Conservation (phyloP, 2,888 invertebrate genomes). For the Brachyopa scutellaris region DNA sequence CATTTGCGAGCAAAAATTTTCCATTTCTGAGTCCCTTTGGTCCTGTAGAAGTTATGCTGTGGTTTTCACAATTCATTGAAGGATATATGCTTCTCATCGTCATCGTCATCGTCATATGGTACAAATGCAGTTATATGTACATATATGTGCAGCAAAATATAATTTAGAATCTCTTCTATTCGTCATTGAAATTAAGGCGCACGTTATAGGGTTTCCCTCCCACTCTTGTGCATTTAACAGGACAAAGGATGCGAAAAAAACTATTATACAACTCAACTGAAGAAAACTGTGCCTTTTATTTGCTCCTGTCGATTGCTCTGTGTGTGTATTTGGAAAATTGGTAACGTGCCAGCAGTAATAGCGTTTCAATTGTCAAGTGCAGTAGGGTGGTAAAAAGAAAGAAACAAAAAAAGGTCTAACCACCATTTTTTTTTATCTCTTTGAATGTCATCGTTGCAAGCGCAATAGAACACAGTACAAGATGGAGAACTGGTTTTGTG, state of each 20-base stretch:
- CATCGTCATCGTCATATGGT: neutral
- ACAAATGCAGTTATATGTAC: neutral
- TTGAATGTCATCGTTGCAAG: conserved; percentile 8
- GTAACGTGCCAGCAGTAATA: conserved; percentile 66
- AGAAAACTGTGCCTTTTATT: conserved; percentile 22
- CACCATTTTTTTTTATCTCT: neutral
- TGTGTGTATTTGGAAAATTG: conserved; percentile 31
- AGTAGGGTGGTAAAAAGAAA: neutral
- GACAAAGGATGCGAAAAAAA: conserved; percentile 34
- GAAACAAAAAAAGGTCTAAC: neutral
- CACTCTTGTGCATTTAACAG: conserved; percentile 29
- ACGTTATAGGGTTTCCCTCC: neutral
- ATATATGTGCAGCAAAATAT: conserved; percentile 32
- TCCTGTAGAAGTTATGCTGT: conserved; percentile 33
- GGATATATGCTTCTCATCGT: neutral
- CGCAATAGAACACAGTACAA: conserved; percentile 16
- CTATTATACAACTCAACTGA: conserved; percentile 1
- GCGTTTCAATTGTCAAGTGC: conserved; percentile 62
- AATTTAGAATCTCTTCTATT: conserved; percentile 40
- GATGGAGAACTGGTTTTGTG: conserved; percentile 45
- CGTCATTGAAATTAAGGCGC: conserved; percentile 45
- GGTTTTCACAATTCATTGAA: conserved; percentile 42
- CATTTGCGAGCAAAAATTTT: conserved; percentile 23
- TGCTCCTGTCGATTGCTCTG: conserved; percentile 6
- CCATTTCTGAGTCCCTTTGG: neutral